Evolutionary conservation across 2,888 invertebrate genomes (phyloP).

Genomic region (Steinernema carpocapsae): DNA sequence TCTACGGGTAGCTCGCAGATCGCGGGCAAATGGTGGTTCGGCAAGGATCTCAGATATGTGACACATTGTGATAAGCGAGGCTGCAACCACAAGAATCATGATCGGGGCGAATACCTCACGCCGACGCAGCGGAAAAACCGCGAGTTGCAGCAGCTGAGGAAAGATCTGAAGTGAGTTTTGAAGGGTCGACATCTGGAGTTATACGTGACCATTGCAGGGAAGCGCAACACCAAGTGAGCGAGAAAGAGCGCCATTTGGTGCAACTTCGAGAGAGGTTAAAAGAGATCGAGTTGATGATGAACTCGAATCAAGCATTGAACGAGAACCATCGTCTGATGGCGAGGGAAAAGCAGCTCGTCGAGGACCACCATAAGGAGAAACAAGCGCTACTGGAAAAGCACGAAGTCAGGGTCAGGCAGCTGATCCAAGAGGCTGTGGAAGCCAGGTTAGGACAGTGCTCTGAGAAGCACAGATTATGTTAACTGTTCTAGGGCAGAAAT

Average conservation of each 20-base stretch:
- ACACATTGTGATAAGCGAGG: constrained; percentile 65
- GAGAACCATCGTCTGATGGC: constrained; percentile 44
- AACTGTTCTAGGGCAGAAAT: constrained; percentile 54
- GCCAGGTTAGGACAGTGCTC: constrained; percentile 47
- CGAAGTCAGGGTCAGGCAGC: constrained; percentile 62
- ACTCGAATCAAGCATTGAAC: constrained; percentile 39
- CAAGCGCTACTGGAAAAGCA: constrained; percentile 59
- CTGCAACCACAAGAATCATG: constrained; percentile 57
- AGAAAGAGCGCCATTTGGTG: constrained; percentile 63
- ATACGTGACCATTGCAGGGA: constrained; percentile 37
- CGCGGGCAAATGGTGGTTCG: constrained; percentile 68
- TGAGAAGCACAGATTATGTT: neutral
- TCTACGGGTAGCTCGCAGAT: constrained; percentile 62
- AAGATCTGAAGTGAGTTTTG: constrained; percentile 50
- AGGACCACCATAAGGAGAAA: constrained; percentile 51
- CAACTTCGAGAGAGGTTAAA: constrained; percentile 65
- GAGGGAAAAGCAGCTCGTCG: constrained; percentile 44
- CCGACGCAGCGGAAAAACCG: constrained; percentile 65
- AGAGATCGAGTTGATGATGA: constrained; percentile 56
- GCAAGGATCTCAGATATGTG: constrained; percentile 64
- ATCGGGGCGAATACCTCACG: constrained; percentile 61
- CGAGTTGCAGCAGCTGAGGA: constrained; percentile 47
- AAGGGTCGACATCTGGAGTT: neutral
- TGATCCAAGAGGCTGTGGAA: constrained; percentile 63
- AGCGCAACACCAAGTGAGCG: constrained; percentile 54